Evolutionary conservation across 1,140 invertebrate species (phyloP).

Genomic region (Aphelinus certus): DNA sequence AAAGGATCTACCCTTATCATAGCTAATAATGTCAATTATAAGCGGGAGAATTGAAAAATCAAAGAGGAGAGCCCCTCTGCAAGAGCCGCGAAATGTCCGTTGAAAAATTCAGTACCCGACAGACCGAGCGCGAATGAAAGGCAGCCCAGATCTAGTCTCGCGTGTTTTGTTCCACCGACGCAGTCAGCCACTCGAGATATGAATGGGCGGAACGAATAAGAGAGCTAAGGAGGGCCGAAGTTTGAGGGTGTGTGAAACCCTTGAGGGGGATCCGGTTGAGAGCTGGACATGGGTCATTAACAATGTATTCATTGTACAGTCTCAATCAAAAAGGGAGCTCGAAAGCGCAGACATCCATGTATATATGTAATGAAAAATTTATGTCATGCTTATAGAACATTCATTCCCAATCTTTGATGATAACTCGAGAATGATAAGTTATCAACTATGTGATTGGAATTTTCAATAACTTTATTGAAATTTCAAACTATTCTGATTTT

Average conservation of each 20-base stretch:
- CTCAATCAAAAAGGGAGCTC: no score
- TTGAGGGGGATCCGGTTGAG: conserved; percentile 11
- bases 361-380: no score
- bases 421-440: no score
- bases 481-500: no score
- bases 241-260: conserved; percentile 8
- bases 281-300: conserved; percentile 24
- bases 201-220: conserved; percentile 9
- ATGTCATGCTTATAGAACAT: no score
- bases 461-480: no score
- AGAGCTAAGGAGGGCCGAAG: not conserved
- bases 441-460: no score
- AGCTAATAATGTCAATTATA: not conserved
- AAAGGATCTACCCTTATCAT: no score
- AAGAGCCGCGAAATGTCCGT: not conserved
- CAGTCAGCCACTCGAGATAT: conserved; percentile 4
- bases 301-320: conserved; percentile 26
- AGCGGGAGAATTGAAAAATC: not conserved
- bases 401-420: no score
- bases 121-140: not conserved
- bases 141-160: not conserved
- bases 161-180: conserved; percentile 1
- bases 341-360: no score
- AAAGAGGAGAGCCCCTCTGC: not conserved
- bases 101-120: conserved; percentile 8